Base-by-base conservation (phyloP, 2,797 vertebrate genomes). In the Alosa sapidissima region DNA sequence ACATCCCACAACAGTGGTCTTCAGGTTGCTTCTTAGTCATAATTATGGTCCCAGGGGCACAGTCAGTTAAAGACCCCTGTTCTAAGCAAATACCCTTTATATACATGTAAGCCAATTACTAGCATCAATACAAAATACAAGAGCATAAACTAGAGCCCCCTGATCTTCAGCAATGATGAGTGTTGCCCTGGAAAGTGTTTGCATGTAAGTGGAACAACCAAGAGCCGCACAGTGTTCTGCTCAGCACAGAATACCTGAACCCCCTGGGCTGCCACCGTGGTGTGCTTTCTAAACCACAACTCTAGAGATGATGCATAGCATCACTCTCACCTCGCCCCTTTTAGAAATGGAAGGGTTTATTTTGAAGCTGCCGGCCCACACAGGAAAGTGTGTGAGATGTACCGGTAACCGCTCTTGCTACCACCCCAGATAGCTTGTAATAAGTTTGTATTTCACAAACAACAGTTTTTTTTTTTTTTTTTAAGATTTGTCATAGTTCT, bases 321-420 rank as follows among this genome's bases (percentile, higher is more conserved):
- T 13, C 36, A 78, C 72, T 47, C 72, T 47, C 72, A 47, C 72
- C 36, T 78, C 72, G 41, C 72, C 72, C 72, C 72, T 47, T 78
- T 1, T 78, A 41, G 36, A 78, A 47, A 78, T 41, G 0, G 16
- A n/a, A 47, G 36, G 41, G 41, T 41, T 78, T 47, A 21, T 47
- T 21, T 7, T 19, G 2, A 10, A 14, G 36, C 41, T 2, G 41
- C 16, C 41, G 19, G 41, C 72, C 72, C 72, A 78, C 72, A 78
- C 3, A 19, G 72, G 72, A 78, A 78, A 78, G 72, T 47, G 47
- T 45, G 36, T 6, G 33, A 65, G 33, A 16, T 75, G 36, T 75
- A n/a, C n/a, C n/a, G n/a, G n/a, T n/a, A 75, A 75, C 41, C 41
- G 4, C 3, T 5, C 7, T 47, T 21, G 7, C 72, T 0, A n/a